Evolutionary conservation across 92 coral and sea anemone genomes (phyloP).

Genomic region (Desmophyllum pertusum): DNA sequence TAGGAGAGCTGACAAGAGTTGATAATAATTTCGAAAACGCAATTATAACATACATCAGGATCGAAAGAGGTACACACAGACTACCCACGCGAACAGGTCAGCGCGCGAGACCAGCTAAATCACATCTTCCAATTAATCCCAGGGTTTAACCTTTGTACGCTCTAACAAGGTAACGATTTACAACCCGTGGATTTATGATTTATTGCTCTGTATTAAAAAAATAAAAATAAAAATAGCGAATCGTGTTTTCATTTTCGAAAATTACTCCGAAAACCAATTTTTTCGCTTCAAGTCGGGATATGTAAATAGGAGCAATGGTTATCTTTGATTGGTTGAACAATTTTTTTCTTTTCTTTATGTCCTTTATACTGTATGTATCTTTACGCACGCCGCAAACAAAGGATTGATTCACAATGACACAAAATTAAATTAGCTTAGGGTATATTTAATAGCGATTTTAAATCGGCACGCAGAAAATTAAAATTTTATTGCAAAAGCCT

Average conservation of each 20-base stretch:
- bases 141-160: slow-evolving; percentile 25
- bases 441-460: no score
- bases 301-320: neutral
- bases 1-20: slow-evolving; percentile 40
- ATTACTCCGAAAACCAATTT: neutral
- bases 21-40: slow-evolving; percentile 15
- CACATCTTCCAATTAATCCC: slow-evolving; percentile 13
- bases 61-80: neutral
- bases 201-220: slow-evolving; percentile 1
- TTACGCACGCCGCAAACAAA: neutral
- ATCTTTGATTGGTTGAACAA: neutral
- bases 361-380: no score
- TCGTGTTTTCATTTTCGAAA: neutral
- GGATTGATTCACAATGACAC: neutral
- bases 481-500: neutral
- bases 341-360: no score
- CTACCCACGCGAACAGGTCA: neutral
- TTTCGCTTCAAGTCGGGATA: neutral
- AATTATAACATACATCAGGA: neutral
- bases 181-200: slow-evolving; percentile 21
- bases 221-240: no score
- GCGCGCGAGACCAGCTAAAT: slow-evolving; percentile 7
- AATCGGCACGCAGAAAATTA: neutral
- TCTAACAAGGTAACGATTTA: slow-evolving; percentile 49
- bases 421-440: neutral